These are phyloP conservation scores for Athalia circularis DNA, from an alignment of 2,888 invertebrate genomes.

Conservation along the genomic window DNA sequence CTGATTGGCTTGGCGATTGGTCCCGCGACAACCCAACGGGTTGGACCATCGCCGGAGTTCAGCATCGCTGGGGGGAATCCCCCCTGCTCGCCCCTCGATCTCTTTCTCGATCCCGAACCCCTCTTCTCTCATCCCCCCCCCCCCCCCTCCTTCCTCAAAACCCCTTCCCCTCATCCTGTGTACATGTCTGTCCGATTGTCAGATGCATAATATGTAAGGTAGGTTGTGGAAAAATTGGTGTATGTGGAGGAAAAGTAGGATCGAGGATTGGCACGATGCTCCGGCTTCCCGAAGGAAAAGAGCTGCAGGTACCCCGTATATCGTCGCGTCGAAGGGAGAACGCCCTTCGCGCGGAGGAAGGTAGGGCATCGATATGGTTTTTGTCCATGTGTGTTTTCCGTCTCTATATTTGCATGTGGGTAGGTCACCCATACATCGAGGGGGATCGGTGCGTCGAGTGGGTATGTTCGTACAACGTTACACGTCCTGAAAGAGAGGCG, in stretches of 20 bases:
- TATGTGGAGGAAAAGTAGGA: background rate
- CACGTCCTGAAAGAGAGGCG: background rate
- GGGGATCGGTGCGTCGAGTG: background rate
- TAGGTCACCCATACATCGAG: no score
- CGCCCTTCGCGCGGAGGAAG: no score
- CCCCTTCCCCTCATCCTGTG: no score
- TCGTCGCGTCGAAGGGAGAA: no score
- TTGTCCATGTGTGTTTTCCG: no score
- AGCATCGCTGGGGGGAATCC: slow-evolving; percentile 21
- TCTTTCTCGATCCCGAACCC: background rate
- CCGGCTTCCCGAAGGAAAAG: no score
- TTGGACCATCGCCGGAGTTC: slow-evolving; percentile 39
- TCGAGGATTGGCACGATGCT: background rate
- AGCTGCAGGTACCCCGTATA: no score
- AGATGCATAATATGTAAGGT: no score
- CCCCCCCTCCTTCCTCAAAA: background rate
- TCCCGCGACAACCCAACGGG: slow-evolving; percentile 41
- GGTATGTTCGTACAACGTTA: slow-evolving; percentile 1
- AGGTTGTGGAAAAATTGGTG: no score
- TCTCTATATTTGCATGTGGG: no score
- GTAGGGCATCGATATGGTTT: no score
- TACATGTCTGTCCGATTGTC: no score
- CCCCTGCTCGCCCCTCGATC: background rate
- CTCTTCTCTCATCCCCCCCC: background rate
- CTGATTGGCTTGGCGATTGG: slow-evolving; percentile 44